Percentiles rank a stretch among this genome's conserved stretches.
These are phyloP conservation scores for Gnatocerus cornutus DNA, from an alignment of 2,888 invertebrate species.

Conservation along the genomic window DNA sequence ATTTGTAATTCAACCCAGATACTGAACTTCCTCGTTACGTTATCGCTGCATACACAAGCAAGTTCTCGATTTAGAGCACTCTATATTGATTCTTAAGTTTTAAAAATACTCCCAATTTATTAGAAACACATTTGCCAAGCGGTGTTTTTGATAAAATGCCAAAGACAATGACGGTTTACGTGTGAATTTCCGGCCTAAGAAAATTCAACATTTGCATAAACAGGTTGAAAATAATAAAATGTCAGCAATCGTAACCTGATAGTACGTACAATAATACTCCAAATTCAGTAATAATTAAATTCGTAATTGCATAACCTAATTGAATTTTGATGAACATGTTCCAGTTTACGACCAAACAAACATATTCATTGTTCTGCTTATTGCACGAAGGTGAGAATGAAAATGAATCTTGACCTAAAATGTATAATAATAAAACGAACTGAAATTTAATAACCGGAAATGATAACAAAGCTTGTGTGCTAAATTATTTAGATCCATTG, in stretches of 20 bases:
- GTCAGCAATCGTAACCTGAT: no score
- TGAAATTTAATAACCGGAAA: conserved; percentile 38
- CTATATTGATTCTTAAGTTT: conserved; percentile 7
- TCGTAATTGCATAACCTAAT: conserved; percentile 42
- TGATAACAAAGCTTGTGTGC: conserved; percentile 35
- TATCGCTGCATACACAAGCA: not conserved
- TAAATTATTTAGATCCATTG: conserved; percentile 18
- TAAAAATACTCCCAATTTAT: conserved; percentile 38
- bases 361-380: conserved; percentile 39
- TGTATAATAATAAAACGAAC: not conserved
- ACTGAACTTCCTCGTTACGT: not conserved
- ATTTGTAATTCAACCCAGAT: no score
- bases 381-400: conserved; percentile 25
- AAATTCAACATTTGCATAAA: conserved; percentile 22
- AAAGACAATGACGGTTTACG: conserved; percentile 36
- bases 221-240: not conserved
- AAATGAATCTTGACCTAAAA: conserved; percentile 17
- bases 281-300: conserved; percentile 41
- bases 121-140: conserved; percentile 21
- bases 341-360: conserved; percentile 40
- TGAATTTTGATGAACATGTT: conserved; percentile 43
- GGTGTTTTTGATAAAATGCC: conserved; percentile 37
- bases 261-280: conserved; percentile 28
- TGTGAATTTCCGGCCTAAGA: conserved; percentile 35
- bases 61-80: conserved; percentile 6